Evolutionary conservation across 2,888 invertebrate species (phyloP).

Genomic region (Leptogaster cylindrica): DNA sequence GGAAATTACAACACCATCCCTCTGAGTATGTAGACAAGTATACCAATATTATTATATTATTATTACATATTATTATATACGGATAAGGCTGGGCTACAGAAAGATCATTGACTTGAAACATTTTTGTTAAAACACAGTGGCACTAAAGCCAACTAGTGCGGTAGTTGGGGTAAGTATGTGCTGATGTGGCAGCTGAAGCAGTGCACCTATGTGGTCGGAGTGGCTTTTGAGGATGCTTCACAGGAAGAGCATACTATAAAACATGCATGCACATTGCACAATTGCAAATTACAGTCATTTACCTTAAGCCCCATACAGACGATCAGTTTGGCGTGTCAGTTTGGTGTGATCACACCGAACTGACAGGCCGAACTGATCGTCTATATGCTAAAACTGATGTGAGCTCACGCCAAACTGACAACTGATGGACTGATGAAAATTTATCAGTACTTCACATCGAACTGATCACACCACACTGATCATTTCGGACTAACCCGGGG

Average conservation of each 20-base stretch:
- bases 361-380: no score
- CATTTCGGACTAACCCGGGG: no score
- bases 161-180: background rate
- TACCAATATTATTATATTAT: conserved; percentile 36
- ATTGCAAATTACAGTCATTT: conserved; percentile 15
- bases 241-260: conserved; percentile 3
- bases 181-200: background rate
- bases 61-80: conserved; percentile 15
- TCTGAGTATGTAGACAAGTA: background rate
- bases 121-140: conserved; percentile 37
- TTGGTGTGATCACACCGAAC: no score
- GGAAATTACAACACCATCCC: background rate
- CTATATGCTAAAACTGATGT: no score
- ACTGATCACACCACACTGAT: no score
- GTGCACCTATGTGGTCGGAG: background rate
- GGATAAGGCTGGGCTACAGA: background rate
- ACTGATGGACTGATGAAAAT: no score
- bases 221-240: background rate
- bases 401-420: no score
- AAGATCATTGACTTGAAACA: conserved; percentile 42
- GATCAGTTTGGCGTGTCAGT: no score
- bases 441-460: no score
- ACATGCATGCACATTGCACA: conserved; percentile 18
- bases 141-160: background rate
- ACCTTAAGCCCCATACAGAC: no score